These are phyloP conservation scores for Scaptomyza reducta DNA, from an alignment of 2,888 invertebrate species.

Conservation along the genomic window DNA sequence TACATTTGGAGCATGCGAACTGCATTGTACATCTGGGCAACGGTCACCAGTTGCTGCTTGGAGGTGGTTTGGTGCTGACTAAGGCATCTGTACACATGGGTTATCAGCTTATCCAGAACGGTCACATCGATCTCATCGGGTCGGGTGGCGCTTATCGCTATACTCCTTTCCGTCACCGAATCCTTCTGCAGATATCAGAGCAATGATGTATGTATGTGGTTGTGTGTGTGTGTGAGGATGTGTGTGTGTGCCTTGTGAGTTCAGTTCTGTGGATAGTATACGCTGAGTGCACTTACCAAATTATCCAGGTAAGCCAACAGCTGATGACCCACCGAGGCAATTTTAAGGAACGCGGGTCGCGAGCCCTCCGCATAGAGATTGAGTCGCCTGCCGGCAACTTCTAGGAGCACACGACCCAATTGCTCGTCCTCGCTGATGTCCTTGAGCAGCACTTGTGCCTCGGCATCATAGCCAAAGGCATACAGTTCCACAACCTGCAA, in stretches of 20 bases:
- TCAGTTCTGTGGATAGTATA: constrained; percentile 65
- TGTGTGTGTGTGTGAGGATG: neutral
- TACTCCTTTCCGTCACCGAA: constrained; percentile 39
- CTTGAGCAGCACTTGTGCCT: constrained; percentile 87
- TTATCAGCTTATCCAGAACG: constrained; percentile 83
- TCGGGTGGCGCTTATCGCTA: constrained; percentile 77
- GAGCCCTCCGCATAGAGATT: constrained; percentile 87
- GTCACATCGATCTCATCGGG: constrained; percentile 80
- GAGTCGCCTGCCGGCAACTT: constrained; percentile 92
- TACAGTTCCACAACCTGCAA: constrained; percentile 86
- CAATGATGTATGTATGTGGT: neutral
- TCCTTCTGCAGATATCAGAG: constrained; percentile 48
- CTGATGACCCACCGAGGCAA: constrained; percentile 91
- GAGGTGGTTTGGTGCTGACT: constrained; percentile 78
- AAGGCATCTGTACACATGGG: constrained; percentile 84
- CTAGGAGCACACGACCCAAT: constrained; percentile 89
- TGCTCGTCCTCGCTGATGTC: constrained; percentile 89
- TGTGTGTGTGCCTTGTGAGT: constrained; percentile 15
- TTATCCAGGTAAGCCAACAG: constrained; percentile 91
- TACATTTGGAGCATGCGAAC: constrained; percentile 81
- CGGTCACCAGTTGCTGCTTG: constrained; percentile 83
- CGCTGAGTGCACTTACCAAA: constrained; percentile 85
- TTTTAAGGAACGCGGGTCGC: constrained; percentile 87
- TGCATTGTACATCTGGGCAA: constrained; percentile 85
- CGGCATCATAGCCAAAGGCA: constrained; percentile 87